A percentile compares a stretch with the other conserved stretches of the same genome.
phyloP scores from a whole-genome alignment of 2,797 vertebrate species.

The Sarcophilus harrisii region DNA sequence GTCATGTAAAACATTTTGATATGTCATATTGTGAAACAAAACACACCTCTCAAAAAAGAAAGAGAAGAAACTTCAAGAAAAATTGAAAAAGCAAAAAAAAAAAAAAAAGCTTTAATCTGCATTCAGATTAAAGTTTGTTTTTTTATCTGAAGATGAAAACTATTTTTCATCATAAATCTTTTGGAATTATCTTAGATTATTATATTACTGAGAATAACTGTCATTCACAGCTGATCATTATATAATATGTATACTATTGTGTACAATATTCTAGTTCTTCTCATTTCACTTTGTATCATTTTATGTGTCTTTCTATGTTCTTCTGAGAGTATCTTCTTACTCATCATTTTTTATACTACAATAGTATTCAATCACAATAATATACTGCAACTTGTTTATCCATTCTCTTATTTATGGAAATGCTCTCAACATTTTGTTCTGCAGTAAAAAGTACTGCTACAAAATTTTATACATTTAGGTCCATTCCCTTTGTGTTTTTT shows the following conservation, averaged over 20 bases:
- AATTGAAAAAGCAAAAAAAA: neutral
- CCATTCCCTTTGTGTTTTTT: too few species aligned
- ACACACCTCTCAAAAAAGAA: neutral
- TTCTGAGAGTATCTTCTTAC: neutral
- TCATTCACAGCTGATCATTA: neutral
- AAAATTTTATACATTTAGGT: neutral
- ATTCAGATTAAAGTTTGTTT: too few species aligned
- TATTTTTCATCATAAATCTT: neutral
- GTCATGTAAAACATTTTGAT: neutral
- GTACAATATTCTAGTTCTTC: neutral
- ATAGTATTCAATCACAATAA: neutral
- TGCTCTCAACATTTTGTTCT: neutral
- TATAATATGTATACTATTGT: neutral
- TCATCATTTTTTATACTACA: neutral
- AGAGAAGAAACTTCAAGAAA: neutral
- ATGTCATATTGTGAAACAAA: neutral
- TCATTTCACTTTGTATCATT: neutral
- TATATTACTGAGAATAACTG: neutral
- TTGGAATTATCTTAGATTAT: neutral
- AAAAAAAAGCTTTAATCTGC: neutral
- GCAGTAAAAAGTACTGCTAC: neutral
- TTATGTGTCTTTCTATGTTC: neutral
- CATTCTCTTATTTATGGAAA: neutral
- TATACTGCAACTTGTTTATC: neutral
- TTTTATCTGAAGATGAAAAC: neutral